Base-by-base conservation (phyloP, 1,140 invertebrate genomes). In the Bombus breviceps region DNA sequence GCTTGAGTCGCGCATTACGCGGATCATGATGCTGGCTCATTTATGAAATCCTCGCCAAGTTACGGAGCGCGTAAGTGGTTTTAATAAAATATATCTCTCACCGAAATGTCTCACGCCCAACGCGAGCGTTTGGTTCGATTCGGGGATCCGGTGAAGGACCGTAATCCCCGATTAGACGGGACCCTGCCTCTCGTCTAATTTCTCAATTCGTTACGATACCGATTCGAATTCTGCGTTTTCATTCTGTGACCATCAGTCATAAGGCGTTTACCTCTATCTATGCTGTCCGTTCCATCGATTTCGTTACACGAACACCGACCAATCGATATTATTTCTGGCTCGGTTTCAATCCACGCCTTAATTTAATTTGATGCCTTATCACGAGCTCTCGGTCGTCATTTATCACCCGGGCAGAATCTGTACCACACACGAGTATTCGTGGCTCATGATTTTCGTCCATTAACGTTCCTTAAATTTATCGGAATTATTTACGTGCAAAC, bases 241-340 rank as follows among this genome's bases (percentile, higher is more conserved):
- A 89, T 85, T 79, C 83, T 1, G 87, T 71, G 66, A 62, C 85
- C 88, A 89, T 89, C 87, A 86, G 79, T 89, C 83, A 89, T 82
- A 86, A 82, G 75, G 64, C 88, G 84, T 76, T 80, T 79, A 86
- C 62, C 75, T 84, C 76, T 78, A 85, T 47, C 86, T 39, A 2
- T 5, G 12, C 47, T 64, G 87, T 81, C 77, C 71, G 74, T 80
- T 76, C 41, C 76, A 22, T 41, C 77, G 76, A 71, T 64, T 34
- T 74, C 32, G 73, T 13, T n/a, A 13, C 57, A 34, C 74, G 59
- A 68, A 66, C 43, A 59, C 43, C 39, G 68, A 75, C 75, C 74
- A 71, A 88, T 89, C 87, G 88, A 86, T 89, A 89, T 83, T 81
- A 86, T 83, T 86, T 86, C 88, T 62, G 81, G 74, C 78, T 73